These are phyloP conservation scores for Micrasema minimum DNA, from an alignment of 1,140 invertebrate species.

Conservation along the genomic window DNA sequence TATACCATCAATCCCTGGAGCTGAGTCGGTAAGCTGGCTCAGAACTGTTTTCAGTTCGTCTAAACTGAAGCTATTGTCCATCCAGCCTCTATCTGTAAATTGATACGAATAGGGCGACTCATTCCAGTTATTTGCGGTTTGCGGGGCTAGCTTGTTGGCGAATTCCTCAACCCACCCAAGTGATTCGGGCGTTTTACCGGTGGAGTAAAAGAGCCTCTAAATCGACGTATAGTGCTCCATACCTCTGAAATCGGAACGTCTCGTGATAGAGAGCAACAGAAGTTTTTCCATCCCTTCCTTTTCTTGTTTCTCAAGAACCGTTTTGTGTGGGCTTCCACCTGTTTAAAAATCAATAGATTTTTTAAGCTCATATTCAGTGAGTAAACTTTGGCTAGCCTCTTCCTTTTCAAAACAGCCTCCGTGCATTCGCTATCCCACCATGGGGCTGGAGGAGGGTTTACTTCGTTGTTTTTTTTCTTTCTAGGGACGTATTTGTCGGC, in stretches of 20 bases:
- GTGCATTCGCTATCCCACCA: too few species aligned
- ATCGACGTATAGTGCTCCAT: background rate
- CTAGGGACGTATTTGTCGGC: too few species aligned
- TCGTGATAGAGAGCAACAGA: background rate
- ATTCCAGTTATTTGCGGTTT: constrained; percentile 9
- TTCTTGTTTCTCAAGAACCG: too few species aligned
- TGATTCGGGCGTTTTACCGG: background rate
- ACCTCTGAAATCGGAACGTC: background rate
- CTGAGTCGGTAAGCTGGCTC: background rate
- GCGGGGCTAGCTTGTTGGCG: background rate
- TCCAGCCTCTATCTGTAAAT: background rate
- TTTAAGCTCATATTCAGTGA: too few species aligned
- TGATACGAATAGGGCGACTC: background rate
- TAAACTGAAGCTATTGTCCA: background rate
- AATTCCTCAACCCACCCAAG: background rate
- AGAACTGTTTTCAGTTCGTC: background rate
- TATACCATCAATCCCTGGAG: background rate
- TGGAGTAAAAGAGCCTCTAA: constrained; percentile 1
- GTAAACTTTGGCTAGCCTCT: too few species aligned
- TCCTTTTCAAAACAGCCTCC: too few species aligned
- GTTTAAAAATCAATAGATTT: too few species aligned
- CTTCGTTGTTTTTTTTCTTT: too few species aligned
- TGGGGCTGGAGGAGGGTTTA: too few species aligned
- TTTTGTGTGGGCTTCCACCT: too few species aligned
- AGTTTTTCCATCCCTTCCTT: too few species aligned